These are phyloP conservation scores for Neosalanx taihuensis DNA, from an alignment of 2,797 vertebrate genomes.

Conservation along the genomic window DNA sequence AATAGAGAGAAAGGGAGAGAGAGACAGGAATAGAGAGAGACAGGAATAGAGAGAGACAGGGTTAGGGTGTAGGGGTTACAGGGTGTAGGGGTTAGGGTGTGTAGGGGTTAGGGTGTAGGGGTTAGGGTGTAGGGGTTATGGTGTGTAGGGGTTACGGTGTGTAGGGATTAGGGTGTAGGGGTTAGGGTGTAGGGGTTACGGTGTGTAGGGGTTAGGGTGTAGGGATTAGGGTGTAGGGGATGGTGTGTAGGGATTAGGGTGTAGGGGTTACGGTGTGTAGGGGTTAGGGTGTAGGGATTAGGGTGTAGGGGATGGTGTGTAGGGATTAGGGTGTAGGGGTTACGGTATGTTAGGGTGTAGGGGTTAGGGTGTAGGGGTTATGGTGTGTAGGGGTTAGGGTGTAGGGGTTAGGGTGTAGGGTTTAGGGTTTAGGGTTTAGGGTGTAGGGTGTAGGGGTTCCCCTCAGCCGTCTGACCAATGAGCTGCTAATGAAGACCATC, in stretches of 20 bases:
- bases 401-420: constrained; percentile 12
- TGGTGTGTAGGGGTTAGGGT: constrained; percentile 13
- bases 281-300: neutral
- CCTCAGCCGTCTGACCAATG: constrained; percentile 51
- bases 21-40: neutral
- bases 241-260: too few relatives aligned
- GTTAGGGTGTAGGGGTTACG: constrained; percentile 9
- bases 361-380: neutral
- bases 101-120: too few relatives aligned
- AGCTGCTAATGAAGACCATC: constrained; percentile 48
- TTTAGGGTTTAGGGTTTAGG: neutral
- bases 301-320: constrained; percentile 36
- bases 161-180: too few relatives aligned
- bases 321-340: too few relatives aligned
- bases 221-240: constrained; percentile 1
- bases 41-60: too few relatives aligned
- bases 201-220: too few relatives aligned
- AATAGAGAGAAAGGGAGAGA: constrained; percentile 9
- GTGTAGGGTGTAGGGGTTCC: constrained; percentile 42
- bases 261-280: too few relatives aligned
- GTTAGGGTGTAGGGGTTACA: too few relatives aligned
- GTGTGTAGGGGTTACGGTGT: too few relatives aligned
- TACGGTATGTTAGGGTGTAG: too few relatives aligned
- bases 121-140: too few relatives aligned
- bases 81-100: too few relatives aligned